Conservation (phyloP, 2,113 vertebrate species). For the Tachysurus vachellii region DNA sequence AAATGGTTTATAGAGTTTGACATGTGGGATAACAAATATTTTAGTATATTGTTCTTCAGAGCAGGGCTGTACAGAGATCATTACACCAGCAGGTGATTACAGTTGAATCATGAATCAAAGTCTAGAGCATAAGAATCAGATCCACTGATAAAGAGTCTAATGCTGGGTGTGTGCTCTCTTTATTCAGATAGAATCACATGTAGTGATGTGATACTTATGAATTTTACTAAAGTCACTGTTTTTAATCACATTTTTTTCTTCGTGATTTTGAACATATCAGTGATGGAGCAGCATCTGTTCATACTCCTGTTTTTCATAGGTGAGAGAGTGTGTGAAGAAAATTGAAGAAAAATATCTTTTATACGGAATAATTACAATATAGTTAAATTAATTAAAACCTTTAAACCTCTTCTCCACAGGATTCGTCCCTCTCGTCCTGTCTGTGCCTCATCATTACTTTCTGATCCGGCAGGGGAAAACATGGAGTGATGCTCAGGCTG, state of each 20-base stretch:
- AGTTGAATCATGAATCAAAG: background rate
- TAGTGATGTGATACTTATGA: no score
- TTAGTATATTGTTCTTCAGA: background rate
- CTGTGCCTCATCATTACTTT: no score
- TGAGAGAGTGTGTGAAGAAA: background rate
- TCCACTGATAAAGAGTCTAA: background rate
- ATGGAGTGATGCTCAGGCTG: no score
- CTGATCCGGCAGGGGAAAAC: no score
- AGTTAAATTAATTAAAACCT: no score
- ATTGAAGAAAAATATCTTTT: background rate
- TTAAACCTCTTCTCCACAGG: no score
- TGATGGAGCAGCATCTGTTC: background rate
- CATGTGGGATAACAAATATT: background rate
- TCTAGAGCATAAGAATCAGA: background rate
- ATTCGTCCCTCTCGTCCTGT: no score
- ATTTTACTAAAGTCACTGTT: no score
- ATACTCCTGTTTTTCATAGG: background rate
- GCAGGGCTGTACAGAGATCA: background rate
- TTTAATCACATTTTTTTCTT: background rate
- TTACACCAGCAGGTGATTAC: background rate
- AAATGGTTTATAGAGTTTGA: background rate
- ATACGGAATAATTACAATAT: no score
- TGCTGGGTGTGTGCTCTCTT: no score
- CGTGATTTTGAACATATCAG: background rate
- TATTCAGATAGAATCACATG: no score